Evolutionary conservation across 2,113 vertebrate species (phyloP).

Genomic region (Xenopus laevis): DNA sequence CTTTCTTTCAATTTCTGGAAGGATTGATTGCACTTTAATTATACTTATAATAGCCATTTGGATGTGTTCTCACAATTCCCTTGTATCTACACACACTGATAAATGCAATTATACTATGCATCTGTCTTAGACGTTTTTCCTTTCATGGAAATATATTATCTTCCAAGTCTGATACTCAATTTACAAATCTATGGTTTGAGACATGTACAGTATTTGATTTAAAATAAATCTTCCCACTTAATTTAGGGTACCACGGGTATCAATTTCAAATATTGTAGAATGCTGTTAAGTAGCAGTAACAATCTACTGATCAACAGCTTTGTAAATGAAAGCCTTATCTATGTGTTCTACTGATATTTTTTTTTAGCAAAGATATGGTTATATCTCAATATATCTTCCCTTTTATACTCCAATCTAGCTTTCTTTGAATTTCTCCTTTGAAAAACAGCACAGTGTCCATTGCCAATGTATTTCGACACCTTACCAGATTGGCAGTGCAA

Average conservation of each 20-base stretch:
- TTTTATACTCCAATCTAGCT: conserved; percentile 49
- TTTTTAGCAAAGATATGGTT: conserved; percentile 25
- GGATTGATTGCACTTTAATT: too few relatives aligned
- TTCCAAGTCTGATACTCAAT: too few relatives aligned
- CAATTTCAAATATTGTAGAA: conserved; percentile 27
- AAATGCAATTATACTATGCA: too few relatives aligned
- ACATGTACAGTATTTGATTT: too few relatives aligned
- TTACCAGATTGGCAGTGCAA: conserved; percentile 52
- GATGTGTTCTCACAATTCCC: too few relatives aligned
- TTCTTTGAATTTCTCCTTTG: conserved; percentile 48
- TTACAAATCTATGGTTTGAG: too few relatives aligned
- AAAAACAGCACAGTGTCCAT: conserved; percentile 51
- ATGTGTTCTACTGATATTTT: conserved; percentile 25
- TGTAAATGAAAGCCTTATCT: conserved; percentile 33
- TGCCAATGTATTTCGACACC: conserved; percentile 49
- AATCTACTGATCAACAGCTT: neutral
- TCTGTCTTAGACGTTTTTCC: too few relatives aligned
- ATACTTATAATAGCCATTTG: too few relatives aligned
- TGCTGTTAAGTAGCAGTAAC: conserved; percentile 20
- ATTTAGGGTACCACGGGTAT: conserved; percentile 27
- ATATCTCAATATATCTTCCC: conserved; percentile 47
- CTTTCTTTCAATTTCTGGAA: too few relatives aligned
- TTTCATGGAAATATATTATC: too few relatives aligned
- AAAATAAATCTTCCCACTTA: too few relatives aligned
- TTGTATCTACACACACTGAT: too few relatives aligned